Evolutionary conservation across 2,797 vertebrate species (phyloP).

Genomic region (Epinephelus coioides): DNA sequence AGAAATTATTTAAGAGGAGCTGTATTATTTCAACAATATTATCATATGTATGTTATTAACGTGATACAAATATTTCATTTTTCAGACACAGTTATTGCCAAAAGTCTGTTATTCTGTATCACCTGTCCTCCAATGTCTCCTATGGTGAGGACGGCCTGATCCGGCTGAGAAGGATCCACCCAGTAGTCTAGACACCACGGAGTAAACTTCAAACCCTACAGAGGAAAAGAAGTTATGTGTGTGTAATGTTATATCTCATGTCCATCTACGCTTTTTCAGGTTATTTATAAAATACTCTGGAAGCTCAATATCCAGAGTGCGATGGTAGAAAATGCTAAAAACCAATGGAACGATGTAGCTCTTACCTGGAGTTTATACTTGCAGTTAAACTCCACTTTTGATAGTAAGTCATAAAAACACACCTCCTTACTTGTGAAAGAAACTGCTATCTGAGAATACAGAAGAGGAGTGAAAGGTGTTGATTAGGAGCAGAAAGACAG

Average conservation of each 20-base stretch:
- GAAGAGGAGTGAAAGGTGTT: background rate
- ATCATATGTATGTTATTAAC: too few species aligned
- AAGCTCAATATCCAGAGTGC: background rate
- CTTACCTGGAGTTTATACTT: conserved; percentile 85
- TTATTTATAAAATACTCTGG: background rate
- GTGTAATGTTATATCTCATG: background rate
- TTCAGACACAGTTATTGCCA: too few species aligned
- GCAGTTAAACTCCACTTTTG: conserved; percentile 85
- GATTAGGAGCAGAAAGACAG: conserved; percentile 2
- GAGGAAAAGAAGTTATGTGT: background rate
- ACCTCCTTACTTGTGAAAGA: conserved; percentile 89
- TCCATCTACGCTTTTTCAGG: background rate
- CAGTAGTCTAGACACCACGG: conserved; percentile 88
- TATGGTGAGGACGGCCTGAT: conserved; percentile 85
- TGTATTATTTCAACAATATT: too few species aligned
- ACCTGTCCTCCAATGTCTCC: conserved; percentile 90
- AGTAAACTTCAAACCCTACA: conserved; percentile 82
- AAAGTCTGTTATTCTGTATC: background rate
- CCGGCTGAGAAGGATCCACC: conserved; percentile 80
- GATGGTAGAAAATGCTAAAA: background rate
- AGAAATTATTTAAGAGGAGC: too few species aligned
- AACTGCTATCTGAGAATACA: conserved; percentile 83
- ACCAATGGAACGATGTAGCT: background rate
- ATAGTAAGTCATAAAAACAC: conserved; percentile 88
- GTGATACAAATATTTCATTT: too few species aligned